Conservation (phyloP, 2,888 invertebrate species). For the Nephrotoma flavescens region DNA sequence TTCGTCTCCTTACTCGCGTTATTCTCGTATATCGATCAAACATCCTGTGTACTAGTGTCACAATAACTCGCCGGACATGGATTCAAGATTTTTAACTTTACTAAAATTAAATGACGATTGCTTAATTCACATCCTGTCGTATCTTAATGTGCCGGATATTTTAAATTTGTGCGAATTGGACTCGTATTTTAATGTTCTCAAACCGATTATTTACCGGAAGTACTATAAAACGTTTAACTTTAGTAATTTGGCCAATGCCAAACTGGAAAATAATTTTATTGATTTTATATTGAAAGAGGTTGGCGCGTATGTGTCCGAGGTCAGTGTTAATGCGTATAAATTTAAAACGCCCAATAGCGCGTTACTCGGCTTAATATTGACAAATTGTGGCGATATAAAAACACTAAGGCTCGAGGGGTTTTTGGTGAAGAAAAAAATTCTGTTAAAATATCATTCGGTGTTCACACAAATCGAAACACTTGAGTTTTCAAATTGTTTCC, state of each 20-base stretch:
- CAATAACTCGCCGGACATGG: not conserved
- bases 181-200: not conserved
- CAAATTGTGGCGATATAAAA: not conserved
- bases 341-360: not conserved
- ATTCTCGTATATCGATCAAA: not conserved
- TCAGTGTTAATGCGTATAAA: not conserved
- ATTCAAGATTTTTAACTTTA: not conserved
- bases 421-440: not conserved
- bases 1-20: not conserved
- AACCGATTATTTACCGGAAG: not conserved
- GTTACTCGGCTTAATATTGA: not conserved
- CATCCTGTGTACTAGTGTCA: not conserved
- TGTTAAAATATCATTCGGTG: not conserved
- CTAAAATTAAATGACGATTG: constrained; percentile 2
- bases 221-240: not conserved
- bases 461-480: not conserved
- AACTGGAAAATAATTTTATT: not conserved
- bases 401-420: not conserved
- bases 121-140: not conserved
- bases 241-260: not conserved
- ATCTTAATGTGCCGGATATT: not conserved
- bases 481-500: not conserved
- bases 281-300: not conserved
- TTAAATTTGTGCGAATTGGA: not conserved
- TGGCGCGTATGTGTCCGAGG: not conserved